Base-by-base conservation (phyloP, 53 echinoderm and acorn worm genomes). In the Zoroaster sp. region DNA sequence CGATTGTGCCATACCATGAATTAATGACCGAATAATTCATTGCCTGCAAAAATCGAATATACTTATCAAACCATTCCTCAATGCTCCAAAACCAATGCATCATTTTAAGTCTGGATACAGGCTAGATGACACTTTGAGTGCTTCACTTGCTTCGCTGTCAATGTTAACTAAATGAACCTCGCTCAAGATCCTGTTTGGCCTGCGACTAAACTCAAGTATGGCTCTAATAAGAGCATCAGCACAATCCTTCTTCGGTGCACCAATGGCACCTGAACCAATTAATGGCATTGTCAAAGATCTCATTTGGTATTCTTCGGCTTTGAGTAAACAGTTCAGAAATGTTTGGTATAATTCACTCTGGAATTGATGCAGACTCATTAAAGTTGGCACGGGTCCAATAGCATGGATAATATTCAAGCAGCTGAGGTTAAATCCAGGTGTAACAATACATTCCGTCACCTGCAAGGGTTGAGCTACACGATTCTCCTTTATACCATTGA, bases 111-210 rank as follows among this genome's bases (percentile, higher is more conserved):
- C n/a, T n/a, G n/a, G n/a, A n/a, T n/a, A n/a, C n/a, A n/a, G n/a
- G n/a, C n/a, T n/a, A n/a, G n/a, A n/a, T n/a, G n/a, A n/a, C n/a
- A n/a, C n/a, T n/a, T n/a, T 53, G 75, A 85, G 66, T 32, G 75
- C 93, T 28, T 51, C 28, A 23, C 89, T 89, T 37, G 88, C 39
- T 43, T 89, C 78, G 13, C 18, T 46, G 44, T 93, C 93, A 70
- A 85, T 93, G 51, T 89, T 89, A 1, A 93, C 89, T 69, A 93
- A 40, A 37, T 45, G 41, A 0, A 93, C 83, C 34, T 53, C 39
- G 7, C 65, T 43, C 13, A 93, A 34, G 33, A 52, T 10, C 8
- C 32, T 38, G 8, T 2, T 47, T 6, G 32, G 15, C 28, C 18
- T 43, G 18, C 28, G 21, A 34, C 89, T 89, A 23, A 81, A 89